Percentiles rank a stretch among this genome's conserved stretches.
Evolutionary conservation across 2,888 invertebrate genomes (phyloP).

Genomic region (Eupeodes latifasciatus): DNA sequence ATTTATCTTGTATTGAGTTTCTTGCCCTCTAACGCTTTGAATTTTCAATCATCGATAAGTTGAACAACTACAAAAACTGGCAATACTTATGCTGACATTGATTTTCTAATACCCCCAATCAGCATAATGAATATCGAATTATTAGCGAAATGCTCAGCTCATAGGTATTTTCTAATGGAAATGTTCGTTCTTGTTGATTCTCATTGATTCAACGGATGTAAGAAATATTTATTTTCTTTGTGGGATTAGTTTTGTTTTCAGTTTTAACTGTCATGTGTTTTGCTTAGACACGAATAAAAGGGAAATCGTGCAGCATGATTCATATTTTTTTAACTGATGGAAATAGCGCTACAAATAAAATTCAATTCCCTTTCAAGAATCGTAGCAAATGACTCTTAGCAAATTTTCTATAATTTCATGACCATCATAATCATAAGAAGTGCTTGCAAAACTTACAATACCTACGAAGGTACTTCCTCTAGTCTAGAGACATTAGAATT

Average conservation of each 20-base stretch:
- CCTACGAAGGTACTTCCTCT: not conserved
- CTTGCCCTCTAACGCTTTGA: not conserved
- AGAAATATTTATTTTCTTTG: too few species aligned
- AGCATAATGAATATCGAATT: not conserved
- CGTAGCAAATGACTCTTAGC: constrained; percentile 57
- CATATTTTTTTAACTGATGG: constrained; percentile 36
- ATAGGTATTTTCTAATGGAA: not conserved
- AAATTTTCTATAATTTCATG: constrained; percentile 66
- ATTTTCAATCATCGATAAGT: not conserved
- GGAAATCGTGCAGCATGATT: not conserved
- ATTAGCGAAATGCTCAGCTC: not conserved
- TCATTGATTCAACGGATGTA: not conserved
- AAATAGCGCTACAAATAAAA: constrained; percentile 51
- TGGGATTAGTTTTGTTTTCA: too few species aligned
- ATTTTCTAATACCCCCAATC: not conserved
- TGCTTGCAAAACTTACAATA: not conserved
- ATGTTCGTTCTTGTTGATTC: constrained; percentile 9
- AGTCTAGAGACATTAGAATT: not conserved
- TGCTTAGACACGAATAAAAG: too few species aligned
- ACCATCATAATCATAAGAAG: constrained; percentile 62
- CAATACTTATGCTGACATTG: too few species aligned
- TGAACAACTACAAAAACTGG: too few species aligned
- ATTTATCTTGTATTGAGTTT: not conserved
- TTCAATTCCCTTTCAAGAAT: constrained; percentile 44
- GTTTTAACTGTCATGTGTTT: too few species aligned